phyloP scores from a whole-genome alignment of 2,888 invertebrate species.

The Phengaris alcon region DNA sequence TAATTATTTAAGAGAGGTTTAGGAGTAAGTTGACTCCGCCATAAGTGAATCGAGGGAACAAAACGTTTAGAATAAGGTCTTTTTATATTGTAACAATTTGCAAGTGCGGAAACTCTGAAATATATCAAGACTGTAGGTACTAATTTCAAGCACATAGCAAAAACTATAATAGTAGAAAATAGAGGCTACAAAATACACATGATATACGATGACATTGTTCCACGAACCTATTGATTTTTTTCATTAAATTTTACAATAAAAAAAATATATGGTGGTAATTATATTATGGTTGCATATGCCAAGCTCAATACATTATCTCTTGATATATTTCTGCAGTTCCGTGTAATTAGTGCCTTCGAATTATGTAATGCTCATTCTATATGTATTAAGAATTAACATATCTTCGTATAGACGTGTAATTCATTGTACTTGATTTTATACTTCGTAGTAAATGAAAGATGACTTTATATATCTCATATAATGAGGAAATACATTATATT shows the following conservation, averaged over 20 bases:
- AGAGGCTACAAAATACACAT: background rate
- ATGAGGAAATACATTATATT: too few relatives aligned
- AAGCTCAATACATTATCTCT: background rate
- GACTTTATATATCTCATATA: too few relatives aligned
- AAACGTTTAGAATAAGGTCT: constrained; percentile 48
- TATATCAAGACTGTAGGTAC: background rate
- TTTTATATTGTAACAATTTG: constrained; percentile 34
- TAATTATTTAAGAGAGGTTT: constrained; percentile 50
- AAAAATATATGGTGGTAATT: background rate
- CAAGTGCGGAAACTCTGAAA: constrained; percentile 26
- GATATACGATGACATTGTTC: background rate
- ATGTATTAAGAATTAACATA: constrained; percentile 46
- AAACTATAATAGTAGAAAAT: background rate
- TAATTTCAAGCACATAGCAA: background rate
- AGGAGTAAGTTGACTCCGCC: constrained; percentile 69
- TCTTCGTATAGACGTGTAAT: constrained; percentile 38
- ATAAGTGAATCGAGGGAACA: constrained; percentile 65
- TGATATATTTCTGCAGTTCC: constrained; percentile 23
- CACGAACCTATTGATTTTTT: background rate
- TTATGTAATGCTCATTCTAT: constrained; percentile 45
- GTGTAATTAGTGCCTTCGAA: constrained; percentile 39
- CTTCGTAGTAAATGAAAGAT: background rate
- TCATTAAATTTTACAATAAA: background rate
- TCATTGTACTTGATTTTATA: constrained; percentile 33
- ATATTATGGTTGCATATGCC: background rate